Base-by-base conservation (phyloP, 1,140 invertebrate species). In the Drosophila gunungcola region DNA sequence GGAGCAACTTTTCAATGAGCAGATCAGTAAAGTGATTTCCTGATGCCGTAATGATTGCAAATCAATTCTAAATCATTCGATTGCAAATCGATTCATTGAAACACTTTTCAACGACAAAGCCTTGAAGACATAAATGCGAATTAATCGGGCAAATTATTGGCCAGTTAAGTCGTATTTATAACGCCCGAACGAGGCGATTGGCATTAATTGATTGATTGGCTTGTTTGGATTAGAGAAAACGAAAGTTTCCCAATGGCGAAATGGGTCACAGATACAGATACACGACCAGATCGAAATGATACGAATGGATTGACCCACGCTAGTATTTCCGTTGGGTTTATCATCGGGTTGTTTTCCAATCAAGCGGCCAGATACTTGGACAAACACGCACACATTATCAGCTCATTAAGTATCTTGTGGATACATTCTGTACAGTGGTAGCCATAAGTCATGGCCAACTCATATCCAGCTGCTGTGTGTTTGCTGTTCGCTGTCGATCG, bases 221-320 rank as follows among this genome's bases (percentile, higher is more conserved):
- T 86, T 83, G 83, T 88, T 88, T 86, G 78, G 83, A 88, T 86
- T 88, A 73, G 49, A 79, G 74, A 70, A 82, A 86, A 86, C 62
- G 79, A 86, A 83, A 86, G 83, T 88, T 83, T 41, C 43, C 39
- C 45, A 42, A 41, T 61, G 61, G 53, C 51, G 52, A 85, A 85
- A 86, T 85, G 64, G 83, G 82, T 85, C 82, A 84, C 60, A 63
- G 57, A 42, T 45, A 74, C 36, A 58, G 65, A 62, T 77, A 56
- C 36, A 48, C 41, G 48, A 36, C 48, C 54, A 68, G 60, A 82
- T 57, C 57, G 42, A 42, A 58, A 27, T 62, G 73, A 80, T 63
- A 68, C 56, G 63, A 64, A 52, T 52, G 51, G 67, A 60, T 62
- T 77, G 62, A 67, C 55, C 62, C 76, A 49, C 36, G 73, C 51